These are phyloP conservation scores for Epinotia ramella DNA, from an alignment of 2,888 invertebrate species.

Conservation along the genomic window DNA sequence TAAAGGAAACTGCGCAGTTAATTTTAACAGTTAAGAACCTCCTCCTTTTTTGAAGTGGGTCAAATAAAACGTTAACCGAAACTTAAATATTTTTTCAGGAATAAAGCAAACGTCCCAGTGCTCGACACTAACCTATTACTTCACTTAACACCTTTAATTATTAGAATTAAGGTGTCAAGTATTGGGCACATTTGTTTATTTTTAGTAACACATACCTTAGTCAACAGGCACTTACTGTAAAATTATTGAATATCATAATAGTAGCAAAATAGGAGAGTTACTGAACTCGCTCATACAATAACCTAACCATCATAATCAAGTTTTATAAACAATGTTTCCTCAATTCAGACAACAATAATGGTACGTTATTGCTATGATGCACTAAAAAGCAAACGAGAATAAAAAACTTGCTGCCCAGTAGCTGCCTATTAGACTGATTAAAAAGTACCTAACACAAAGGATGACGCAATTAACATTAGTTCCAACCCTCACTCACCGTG, in stretches of 20 bases:
- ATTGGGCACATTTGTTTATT: not conserved
- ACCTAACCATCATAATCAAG: not conserved
- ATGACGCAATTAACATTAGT: conserved; percentile 1
- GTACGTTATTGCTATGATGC: not conserved
- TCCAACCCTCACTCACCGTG: conserved; percentile 59
- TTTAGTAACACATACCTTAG: too few relatives aligned
- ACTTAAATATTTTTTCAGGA: too few relatives aligned
- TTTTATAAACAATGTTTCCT: not conserved
- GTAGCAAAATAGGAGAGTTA: not conserved
- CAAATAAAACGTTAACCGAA: too few relatives aligned
- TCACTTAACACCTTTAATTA: not conserved
- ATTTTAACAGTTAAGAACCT: too few relatives aligned
- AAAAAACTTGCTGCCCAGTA: not conserved
- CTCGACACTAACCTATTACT: too few relatives aligned
- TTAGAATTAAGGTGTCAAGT: not conserved
- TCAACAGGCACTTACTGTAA: not conserved
- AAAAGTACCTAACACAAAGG: not conserved
- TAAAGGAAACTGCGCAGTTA: too few relatives aligned
- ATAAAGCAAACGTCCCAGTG: too few relatives aligned
- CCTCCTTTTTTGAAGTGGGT: too few relatives aligned
- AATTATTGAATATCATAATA: not conserved
- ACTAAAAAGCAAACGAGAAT: not conserved
- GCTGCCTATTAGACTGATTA: not conserved
- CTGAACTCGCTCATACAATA: not conserved
- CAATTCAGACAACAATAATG: not conserved